phyloP scores from a whole-genome alignment of 2,888 invertebrate species.

The Metopia argyrocephala region DNA sequence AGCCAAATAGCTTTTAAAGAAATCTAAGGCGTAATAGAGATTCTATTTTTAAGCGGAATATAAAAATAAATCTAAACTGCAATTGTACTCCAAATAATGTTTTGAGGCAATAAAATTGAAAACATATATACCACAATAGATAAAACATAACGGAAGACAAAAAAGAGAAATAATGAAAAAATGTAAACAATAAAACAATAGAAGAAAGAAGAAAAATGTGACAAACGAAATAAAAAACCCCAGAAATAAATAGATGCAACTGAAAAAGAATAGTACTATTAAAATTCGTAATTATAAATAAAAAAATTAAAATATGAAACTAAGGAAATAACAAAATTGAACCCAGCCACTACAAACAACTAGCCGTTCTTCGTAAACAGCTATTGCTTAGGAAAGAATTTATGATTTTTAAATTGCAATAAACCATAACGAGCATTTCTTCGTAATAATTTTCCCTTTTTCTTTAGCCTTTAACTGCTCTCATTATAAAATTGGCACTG shows the following conservation, averaged over 20 bases:
- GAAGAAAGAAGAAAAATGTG: slow-evolving; percentile 48
- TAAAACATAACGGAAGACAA: background rate
- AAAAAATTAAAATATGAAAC: slow-evolving; percentile 62
- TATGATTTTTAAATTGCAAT: background rate
- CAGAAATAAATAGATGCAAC: slow-evolving; percentile 58
- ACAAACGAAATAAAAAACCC: slow-evolving; percentile 57
- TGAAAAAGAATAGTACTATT: slow-evolving; percentile 66
- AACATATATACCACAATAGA: slow-evolving; percentile 32
- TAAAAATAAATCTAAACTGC: slow-evolving; percentile 27
- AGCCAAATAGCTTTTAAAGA: slow-evolving; percentile 75
- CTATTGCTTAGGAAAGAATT: background rate
- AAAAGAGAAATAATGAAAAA: slow-evolving; percentile 37
- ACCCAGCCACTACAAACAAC: slow-evolving; percentile 16
- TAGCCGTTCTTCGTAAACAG: background rate
- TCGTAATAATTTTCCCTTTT: background rate
- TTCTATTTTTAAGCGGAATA: slow-evolving; percentile 30
- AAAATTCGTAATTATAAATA: slow-evolving; percentile 66
- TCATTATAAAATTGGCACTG: background rate
- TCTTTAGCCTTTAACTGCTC: background rate
- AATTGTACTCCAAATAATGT: slow-evolving; percentile 47
- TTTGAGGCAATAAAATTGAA: slow-evolving; percentile 49
- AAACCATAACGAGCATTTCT: background rate
- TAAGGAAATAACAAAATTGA: slow-evolving; percentile 49
- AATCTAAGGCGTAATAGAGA: slow-evolving; percentile 66
- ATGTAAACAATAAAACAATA: slow-evolving; percentile 35